Evolutionary conservation across 2,888 invertebrate genomes (phyloP).

Genomic region (Steinernema carpocapsae): DNA sequence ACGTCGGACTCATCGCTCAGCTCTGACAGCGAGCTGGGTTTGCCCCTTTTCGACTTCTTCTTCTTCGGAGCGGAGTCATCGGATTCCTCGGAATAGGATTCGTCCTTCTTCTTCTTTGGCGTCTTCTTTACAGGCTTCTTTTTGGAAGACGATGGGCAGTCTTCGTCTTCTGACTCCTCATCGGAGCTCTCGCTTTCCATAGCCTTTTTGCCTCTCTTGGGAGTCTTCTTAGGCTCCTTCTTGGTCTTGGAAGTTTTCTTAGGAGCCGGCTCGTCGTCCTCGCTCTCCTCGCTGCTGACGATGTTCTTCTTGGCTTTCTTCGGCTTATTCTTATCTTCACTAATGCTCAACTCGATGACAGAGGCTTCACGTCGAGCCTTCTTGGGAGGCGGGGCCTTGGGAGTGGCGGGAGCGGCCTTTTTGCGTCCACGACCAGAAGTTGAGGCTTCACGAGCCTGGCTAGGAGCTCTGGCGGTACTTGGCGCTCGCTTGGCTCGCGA

Average conservation of each 20-base stretch:
- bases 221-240: neutral
- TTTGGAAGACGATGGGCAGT: neutral
- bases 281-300: neutral
- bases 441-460: too few species aligned
- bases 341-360: too few species aligned
- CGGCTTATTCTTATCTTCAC: too few species aligned
- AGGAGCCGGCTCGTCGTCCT: neutral
- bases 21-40: neutral
- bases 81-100: neutral
- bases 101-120: neutral
- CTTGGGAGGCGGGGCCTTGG: too few species aligned
- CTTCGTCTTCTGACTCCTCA: slow-evolving; percentile 2
- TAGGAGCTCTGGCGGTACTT: too few species aligned
- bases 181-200: neutral
- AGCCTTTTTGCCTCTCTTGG: neutral
- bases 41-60: neutral
- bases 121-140: neutral
- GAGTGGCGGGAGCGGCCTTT: too few species aligned
- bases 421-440: too few species aligned
- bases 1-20: neutral
- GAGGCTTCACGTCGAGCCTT: too few species aligned
- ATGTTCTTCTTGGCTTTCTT: neutral
- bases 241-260: neutral
- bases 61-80: neutral
- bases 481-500: too few species aligned